A percentile compares a stretch with the other conserved stretches of the same genome.
Evolutionary conservation across 2,888 invertebrate species (phyloP).

Genomic region (Mamestra brassicae): DNA sequence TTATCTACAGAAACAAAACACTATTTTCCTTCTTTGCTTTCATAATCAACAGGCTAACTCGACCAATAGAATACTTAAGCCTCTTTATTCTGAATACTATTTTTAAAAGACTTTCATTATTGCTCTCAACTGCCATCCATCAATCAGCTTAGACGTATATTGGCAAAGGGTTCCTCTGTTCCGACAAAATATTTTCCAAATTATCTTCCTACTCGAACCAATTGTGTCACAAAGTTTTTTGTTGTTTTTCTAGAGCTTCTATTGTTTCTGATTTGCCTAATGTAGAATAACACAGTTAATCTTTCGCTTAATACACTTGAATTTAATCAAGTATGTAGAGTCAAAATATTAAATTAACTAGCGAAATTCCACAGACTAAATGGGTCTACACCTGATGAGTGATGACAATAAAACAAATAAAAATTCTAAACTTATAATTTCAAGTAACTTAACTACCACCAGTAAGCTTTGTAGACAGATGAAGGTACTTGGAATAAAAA

Average conservation of each 20-base stretch:
- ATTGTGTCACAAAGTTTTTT: neutral
- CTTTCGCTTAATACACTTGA: too few relatives aligned
- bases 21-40: neutral
- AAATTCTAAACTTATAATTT: too few relatives aligned
- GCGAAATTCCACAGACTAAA: too few relatives aligned
- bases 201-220: conserved; percentile 2
- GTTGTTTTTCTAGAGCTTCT: neutral
- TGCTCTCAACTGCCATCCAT: neutral
- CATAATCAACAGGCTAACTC: neutral
- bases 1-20: neutral
- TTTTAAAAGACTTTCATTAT: neutral
- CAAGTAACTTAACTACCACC: too few relatives aligned
- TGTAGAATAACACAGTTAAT: neutral
- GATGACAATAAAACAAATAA: too few relatives aligned
- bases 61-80: neutral
- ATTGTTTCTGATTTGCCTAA: neutral
- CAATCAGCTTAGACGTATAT: conserved; percentile 22
- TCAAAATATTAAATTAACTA: too few relatives aligned
- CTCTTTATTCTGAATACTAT: neutral
- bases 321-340: too few relatives aligned
- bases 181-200: conserved; percentile 16
- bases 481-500: too few relatives aligned
- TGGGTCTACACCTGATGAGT: too few relatives aligned
- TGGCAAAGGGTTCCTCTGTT: conserved; percentile 1
- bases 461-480: too few relatives aligned